Evolutionary conservation across 2,888 invertebrate species (phyloP).

Genomic region (Dolichomitus sp.): DNA sequence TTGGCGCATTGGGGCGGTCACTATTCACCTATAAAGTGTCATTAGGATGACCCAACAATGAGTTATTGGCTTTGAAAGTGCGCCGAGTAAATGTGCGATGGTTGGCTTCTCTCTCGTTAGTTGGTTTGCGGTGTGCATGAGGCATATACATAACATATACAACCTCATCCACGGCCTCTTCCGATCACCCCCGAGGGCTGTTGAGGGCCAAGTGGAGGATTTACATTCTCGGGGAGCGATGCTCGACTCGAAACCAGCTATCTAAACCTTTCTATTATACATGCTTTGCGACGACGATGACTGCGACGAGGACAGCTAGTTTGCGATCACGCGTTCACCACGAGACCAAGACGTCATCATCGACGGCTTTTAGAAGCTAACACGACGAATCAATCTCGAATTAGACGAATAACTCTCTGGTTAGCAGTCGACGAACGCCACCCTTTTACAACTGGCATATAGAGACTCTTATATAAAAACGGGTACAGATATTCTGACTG

Average conservation of each 20-base stretch:
- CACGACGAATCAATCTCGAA: conserved; percentile 59
- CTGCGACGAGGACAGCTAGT: conserved; percentile 23
- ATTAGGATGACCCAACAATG: conserved; percentile 82
- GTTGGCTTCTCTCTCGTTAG: conserved; percentile 78
- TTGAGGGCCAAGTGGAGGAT: conserved; percentile 78
- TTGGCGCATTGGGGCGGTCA: conserved; percentile 33
- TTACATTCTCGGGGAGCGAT: conserved; percentile 70
- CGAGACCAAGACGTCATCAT: conserved; percentile 18
- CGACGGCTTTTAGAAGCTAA: conserved; percentile 39
- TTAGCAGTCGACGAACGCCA: conserved; percentile 1
- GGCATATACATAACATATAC: conserved; percentile 14
- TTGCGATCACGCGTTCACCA: conserved; percentile 33
- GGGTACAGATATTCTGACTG: no score
- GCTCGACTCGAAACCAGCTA: conserved; percentile 32
- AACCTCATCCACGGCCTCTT: conserved; percentile 11
- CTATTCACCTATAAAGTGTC: conserved; percentile 77
- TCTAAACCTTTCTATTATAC: conserved; percentile 10
- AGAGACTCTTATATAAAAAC: no score
- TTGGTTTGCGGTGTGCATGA: conserved; percentile 21
- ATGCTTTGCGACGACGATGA: conserved; percentile 5
- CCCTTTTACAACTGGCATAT: not conserved
- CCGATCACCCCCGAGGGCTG: conserved; percentile 71
- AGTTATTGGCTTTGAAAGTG: conserved; percentile 83
- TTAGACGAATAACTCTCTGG: conserved; percentile 44
- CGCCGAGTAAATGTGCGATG: conserved; percentile 77